Evolutionary conservation across 2,888 invertebrate species (phyloP), one percentile per base, ranked within the genome.

Genomic region (Euproctis similis): DNA sequence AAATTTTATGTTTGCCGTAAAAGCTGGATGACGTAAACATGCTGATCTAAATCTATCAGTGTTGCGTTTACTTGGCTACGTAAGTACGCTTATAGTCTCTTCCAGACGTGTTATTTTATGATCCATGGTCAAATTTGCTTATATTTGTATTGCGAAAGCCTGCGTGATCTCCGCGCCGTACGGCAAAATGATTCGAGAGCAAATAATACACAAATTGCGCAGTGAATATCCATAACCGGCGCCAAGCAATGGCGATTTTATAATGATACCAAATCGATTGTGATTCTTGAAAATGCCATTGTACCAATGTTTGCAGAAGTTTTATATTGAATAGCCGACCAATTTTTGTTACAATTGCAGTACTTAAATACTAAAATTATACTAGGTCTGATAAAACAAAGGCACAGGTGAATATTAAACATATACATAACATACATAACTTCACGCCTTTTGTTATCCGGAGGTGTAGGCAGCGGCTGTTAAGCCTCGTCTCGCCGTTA

Each of bases 161-260:
- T 72, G 69, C 78, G 71, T 74, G 72, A 73, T 64, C 63, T 49
- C 61, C 58, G 68, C 59, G 54, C 54, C n/a, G n/a, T n/a, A n/a
- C n/a, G n/a, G n/a, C 56, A 14, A 14, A 6, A 14, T 6, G 14
- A n/a, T 14, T 14, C 14, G 4, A 14, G 6, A 14, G 72, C 70
- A 71, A 77, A 78, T 75, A 67, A 65, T 61, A 57, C 64, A 63
- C 66, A 76, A 78, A 77, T 78, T 77, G 71, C 73, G 42, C 61
- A 58, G 59, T 60, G 62, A 70, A 68, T 67, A 56, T 68, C 69
- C 64, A 63, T 67, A 65, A 61, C 65, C 57, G 63, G 69, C 65
- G 61, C 65, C 62, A 60, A 56, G 59, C 61, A 64, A 72, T 73
- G 56, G 63, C 58, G 50, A 62, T 60, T n/a, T n/a, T n/a, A 65